Evolutionary conservation across 2,888 invertebrate genomes (phyloP).

Genomic region (Trachelus tabidus): DNA sequence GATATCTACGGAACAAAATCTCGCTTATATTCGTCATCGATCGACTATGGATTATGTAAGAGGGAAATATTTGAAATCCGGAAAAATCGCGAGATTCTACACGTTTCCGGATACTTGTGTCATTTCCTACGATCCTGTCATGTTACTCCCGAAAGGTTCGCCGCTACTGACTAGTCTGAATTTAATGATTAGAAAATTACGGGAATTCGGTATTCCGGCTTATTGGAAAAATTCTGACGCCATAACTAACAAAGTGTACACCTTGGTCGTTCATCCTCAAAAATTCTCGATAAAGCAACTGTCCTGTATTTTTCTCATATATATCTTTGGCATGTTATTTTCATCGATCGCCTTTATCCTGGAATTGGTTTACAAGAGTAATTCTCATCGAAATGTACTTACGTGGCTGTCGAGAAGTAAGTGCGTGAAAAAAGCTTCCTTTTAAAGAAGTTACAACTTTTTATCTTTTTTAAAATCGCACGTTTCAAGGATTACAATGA

Average conservation of each 20-base stretch:
- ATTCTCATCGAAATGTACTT: not conserved
- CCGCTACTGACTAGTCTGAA: not conserved
- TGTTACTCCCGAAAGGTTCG: not conserved
- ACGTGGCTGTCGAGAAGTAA: not conserved
- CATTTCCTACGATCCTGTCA: not conserved
- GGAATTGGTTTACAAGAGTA: not conserved
- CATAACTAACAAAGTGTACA: not conserved
- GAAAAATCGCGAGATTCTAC: not conserved
- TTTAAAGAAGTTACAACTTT: not conserved
- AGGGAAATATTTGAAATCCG: not conserved
- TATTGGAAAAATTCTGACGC: not conserved
- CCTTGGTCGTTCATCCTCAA: not conserved
- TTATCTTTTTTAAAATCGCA: not conserved
- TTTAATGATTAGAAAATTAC: not conserved
- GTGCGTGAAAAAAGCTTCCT: not conserved
- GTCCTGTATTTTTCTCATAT: not conserved
- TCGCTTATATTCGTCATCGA: not conserved
- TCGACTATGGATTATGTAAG: not conserved
- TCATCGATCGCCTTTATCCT: not conserved
- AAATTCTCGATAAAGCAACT: not conserved
- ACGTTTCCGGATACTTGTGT: not conserved
- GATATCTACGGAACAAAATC: not conserved
- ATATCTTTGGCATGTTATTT: not conserved
- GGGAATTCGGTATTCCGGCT: not conserved
- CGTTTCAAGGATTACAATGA: no score